Conservation (phyloP, 1,140 invertebrate species). For the Elymnias hypermnestra region DNA sequence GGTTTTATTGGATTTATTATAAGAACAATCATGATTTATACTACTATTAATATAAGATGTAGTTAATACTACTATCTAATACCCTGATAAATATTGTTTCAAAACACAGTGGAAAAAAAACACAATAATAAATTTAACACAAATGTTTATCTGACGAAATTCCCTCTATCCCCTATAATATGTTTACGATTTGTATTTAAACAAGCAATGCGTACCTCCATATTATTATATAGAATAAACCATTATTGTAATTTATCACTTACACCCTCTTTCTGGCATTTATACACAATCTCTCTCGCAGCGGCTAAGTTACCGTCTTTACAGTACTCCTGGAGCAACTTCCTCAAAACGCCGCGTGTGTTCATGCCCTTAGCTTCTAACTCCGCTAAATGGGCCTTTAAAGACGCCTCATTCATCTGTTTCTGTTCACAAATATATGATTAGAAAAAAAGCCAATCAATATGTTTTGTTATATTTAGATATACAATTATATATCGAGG, state of each 20-base stretch:
- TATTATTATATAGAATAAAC: no score
- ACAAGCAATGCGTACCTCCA: background rate
- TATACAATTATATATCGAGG: no score
- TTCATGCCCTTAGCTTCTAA: slow-evolving; percentile 76
- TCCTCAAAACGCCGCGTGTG: slow-evolving; percentile 74
- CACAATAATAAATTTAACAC: no score
- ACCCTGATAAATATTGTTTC: no score
- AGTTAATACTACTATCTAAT: no score
- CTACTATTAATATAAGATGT: no score
- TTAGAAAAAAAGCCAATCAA: background rate
- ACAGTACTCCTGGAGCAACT: slow-evolving; percentile 72
- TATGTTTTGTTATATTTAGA: background rate
- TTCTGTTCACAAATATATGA: slow-evolving; percentile 45
- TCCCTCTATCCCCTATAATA: no score
- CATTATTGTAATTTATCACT: slow-evolving; percentile 19
- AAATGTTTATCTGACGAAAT: no score
- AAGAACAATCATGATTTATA: no score
- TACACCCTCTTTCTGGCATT: slow-evolving; percentile 65
- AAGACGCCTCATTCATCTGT: slow-evolving; percentile 72
- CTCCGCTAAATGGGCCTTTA: slow-evolving; percentile 75
- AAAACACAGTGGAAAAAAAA: no score
- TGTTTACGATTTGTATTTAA: background rate
- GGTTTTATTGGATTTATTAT: no score
- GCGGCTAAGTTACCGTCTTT: slow-evolving; percentile 62
- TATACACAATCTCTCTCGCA: slow-evolving; percentile 64